Evolutionary conservation across 1,140 invertebrate species (phyloP).

Genomic region (Himalopsyche phryganea): DNA sequence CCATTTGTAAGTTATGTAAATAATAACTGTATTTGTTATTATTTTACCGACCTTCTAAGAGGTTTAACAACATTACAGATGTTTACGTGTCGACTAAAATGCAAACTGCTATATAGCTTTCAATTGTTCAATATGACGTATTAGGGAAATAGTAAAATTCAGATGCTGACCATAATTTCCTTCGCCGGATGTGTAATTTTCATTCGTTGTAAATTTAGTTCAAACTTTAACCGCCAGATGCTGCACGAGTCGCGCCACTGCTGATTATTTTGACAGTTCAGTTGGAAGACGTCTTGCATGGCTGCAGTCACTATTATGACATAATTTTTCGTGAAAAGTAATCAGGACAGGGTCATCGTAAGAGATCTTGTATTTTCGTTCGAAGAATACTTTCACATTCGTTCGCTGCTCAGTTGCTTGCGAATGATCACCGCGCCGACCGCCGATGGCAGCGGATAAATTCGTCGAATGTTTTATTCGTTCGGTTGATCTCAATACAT

Average conservation of each 20-base stretch:
- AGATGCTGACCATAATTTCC: too few species aligned
- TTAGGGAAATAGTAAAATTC: too few species aligned
- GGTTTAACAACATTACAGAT: too few species aligned
- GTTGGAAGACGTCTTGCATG: constrained; percentile 9
- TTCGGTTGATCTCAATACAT: constrained; percentile 6
- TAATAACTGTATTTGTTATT: too few species aligned
- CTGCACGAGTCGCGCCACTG: not conserved
- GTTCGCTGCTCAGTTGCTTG: constrained; percentile 15
- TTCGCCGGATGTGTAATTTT: too few species aligned
- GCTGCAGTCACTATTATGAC: constrained; percentile 13
- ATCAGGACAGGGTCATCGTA: constrained; percentile 20
- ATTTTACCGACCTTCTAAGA: too few species aligned
- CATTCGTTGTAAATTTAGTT: constrained; percentile 1
- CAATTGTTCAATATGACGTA: too few species aligned
- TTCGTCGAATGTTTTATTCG: not conserved
- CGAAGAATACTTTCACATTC: constrained; percentile 24
- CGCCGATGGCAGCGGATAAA: constrained; percentile 6
- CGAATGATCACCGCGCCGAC: not conserved
- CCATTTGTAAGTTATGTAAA: too few species aligned
- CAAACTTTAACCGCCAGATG: not conserved
- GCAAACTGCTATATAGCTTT: too few species aligned
- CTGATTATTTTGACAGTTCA: constrained; percentile 22
- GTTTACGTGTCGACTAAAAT: too few species aligned
- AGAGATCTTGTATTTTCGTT: constrained; percentile 14
- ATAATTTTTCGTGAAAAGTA: constrained; percentile 27